Base-by-base conservation (phyloP, 2,113 vertebrate genomes). In the Melierax canorus region DNA sequence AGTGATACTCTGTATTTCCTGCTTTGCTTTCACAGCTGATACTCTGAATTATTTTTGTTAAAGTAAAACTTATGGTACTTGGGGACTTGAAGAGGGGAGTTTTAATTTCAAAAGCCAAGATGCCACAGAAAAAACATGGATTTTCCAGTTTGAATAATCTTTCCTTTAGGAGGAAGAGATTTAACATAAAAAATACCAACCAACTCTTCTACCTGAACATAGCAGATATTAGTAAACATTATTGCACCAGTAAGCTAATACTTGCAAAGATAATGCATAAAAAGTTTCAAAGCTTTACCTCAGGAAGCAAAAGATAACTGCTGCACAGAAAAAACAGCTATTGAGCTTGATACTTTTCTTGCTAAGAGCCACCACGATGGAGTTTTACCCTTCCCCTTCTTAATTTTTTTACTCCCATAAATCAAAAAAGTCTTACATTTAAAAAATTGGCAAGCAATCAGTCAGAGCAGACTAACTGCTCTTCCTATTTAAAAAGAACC, bases 401-500 rank as follows among this genome's bases (percentile, higher is more conserved):
- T 66, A 45, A 51, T 83, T 91, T 64, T 95, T 73, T 80, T 67
- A 69, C 22, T 85, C 10, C 19, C 81, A 88, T 94, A 94, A 94
- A 94, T 95, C 91, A 96, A 91, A 94, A 85, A 94, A 77, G 45
- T 87, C 88, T 93, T 94, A 80, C 76, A 84, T 85, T 81, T 92
- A 88, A 90, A 95, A 90, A 96, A 84, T 43, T 93, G 85, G 92
- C 84, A 78, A 94, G 92, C 39, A 90, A 95, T 96, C 94, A 97
- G 66, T 94, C 89, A 50, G 26, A 94, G 73, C 74, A 94, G 91
- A 95, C 87, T 96, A 97, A 97, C 94, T 97, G 95, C 94, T 95
- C 93, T 88, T 85, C 73, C 94, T 96, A 66, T 97, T 97, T 93
- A 88, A 97, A 97, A 96, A 63, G 81, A 94, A 77, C 82, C 91